Conservation (phyloP, 92 coral and sea anemone species). For the Heteractis magnifica region DNA sequence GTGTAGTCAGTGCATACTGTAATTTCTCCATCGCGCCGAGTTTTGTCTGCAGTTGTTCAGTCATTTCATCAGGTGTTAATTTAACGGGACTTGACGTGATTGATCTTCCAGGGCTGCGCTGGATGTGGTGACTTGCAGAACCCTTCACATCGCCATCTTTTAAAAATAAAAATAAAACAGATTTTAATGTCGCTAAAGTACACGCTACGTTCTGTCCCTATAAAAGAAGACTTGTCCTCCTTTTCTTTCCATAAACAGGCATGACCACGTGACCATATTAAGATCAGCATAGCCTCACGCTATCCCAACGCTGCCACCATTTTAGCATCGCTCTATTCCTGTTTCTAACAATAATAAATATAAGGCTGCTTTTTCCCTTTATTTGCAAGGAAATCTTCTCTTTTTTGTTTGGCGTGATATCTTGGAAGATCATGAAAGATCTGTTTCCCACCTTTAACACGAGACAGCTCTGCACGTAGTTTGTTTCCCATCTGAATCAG, state of each 20-base stretch:
- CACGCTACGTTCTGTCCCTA: no score
- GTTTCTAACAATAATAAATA: no score
- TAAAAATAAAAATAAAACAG: neutral
- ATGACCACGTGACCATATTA: neutral
- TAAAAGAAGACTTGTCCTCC: no score
- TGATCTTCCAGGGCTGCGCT: neutral
- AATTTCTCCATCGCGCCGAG: conserved; percentile 85
- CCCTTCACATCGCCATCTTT: neutral
- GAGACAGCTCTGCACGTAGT: conserved; percentile 85
- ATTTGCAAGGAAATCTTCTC: no score
- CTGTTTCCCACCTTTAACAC: conserved; percentile 48
- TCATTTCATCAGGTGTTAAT: conserved; percentile 62
- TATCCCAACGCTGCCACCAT: no score
- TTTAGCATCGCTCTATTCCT: no score
- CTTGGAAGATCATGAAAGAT: neutral
- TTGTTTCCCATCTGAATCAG: conserved; percentile 96
- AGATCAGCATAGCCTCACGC: no score
- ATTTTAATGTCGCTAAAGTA: neutral
- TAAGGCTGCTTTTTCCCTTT: no score
- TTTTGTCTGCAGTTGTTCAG: conserved; percentile 67
- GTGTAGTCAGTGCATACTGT: conserved; percentile 89
- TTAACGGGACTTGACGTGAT: conserved; percentile 14
- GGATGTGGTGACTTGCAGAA: neutral
- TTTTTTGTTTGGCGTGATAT: no score
- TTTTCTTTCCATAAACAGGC: no score